phyloP scores from a whole-genome alignment of 2,888 invertebrate genomes.

The Cacoxenus indagator region DNA sequence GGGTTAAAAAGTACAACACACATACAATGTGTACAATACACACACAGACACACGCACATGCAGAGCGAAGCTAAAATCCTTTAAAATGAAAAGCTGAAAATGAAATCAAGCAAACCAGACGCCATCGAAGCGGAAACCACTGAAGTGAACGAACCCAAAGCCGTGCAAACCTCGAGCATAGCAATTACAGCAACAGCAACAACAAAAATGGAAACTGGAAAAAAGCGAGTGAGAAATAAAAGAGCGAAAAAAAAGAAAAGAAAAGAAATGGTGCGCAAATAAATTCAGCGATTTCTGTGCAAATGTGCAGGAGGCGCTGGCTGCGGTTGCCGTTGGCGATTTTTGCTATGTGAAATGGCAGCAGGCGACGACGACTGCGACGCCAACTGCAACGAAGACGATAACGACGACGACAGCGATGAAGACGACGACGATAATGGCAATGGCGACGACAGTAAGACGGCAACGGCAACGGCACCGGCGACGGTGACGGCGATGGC shows the following conservation, averaged over 20 bases:
- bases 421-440: neutral
- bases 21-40: neutral
- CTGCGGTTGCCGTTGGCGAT: constrained; percentile 6
- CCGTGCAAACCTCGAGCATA: neutral
- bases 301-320: constrained; percentile 9
- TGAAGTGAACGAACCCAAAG: constrained; percentile 53
- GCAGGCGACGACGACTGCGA: neutral
- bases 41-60: neutral
- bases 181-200: neutral
- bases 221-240: constrained; percentile 13
- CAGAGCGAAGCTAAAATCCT: neutral
- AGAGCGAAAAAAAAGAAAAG: constrained; percentile 17
- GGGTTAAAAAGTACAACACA: constrained; percentile 45
- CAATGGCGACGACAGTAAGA: neutral
- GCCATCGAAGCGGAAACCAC: constrained; percentile 21
- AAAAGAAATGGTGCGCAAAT: constrained; percentile 40
- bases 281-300: constrained; percentile 49
- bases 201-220: neutral
- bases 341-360: constrained; percentile 9
- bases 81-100: neutral
- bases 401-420: neutral
- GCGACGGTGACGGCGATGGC: neutral
- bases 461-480: neutral
- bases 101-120: neutral
- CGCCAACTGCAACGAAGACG: neutral